Evolutionary conservation across 2,797 vertebrate genomes (phyloP), one percentile per base, ranked within the genome.

Genomic region (Pipistrellus nathusii): DNA sequence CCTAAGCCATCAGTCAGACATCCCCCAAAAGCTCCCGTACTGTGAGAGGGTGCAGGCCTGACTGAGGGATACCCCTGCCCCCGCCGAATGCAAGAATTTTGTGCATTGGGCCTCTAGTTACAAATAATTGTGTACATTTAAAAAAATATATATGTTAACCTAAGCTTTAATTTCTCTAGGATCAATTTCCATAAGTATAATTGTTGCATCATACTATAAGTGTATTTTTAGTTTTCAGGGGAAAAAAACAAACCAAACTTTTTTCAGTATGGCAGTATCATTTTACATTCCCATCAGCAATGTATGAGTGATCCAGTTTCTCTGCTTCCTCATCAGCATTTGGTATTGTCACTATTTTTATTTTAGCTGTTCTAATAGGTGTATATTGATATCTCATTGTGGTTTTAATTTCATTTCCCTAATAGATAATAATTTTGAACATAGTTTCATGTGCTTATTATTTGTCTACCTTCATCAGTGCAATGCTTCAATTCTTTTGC

Each of bases 241-340:
- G 8, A 23, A 53, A 57, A 15, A 57, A 8, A 62, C 21, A 0
- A 8, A 27, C n/a, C 59, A 87, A 82, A 66, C 41, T 41, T 92
- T 68, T 46, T 38, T 32, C 30, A 55, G 41, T 72, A 35, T 66
- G 27, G 35, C 69, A 73, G 11, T 53, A 90, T 87, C 69, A 85
- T 75, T 88, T 87, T 92, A 95, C 64, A 83, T 59, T 72, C 25
- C 17, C 38, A 92, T 5, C 25, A 94, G 8, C 82, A 91, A 83
- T 78, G 8, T 48, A 11, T 38, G n/a, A 71, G 3, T 69, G 51
- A 87, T 80, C 18, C 23, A 41, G 32, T 88, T 96, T 88, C 35
- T 88, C 44, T 68, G 30, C 8, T 81, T 73, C 13, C 27, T 90
- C n/a, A 3, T 9, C 27, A 88, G 64, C 53, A 90, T 71, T 93